These are phyloP conservation scores for Lasioglossum albipes DNA, from an alignment of 1,140 invertebrate genomes.

Conservation along the genomic window DNA sequence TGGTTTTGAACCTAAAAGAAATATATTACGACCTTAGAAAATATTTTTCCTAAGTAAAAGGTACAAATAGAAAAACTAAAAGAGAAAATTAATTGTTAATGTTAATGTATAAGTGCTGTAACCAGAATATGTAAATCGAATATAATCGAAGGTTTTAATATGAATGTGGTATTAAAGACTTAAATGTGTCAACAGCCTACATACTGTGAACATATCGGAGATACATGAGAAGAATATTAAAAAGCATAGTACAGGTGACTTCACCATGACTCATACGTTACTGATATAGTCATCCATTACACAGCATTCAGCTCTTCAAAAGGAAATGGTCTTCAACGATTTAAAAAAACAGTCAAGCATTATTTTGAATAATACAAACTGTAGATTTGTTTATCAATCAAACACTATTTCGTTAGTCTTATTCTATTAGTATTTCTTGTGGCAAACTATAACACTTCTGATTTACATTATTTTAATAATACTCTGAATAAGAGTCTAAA, in stretches of 20 bases:
- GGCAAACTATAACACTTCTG: background rate
- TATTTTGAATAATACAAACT: slow-evolving; percentile 3
- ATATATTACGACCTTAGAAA: background rate
- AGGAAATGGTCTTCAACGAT: slow-evolving; percentile 28
- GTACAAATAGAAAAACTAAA: background rate
- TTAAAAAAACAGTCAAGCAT: slow-evolving; percentile 17
- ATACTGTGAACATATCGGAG: slow-evolving; percentile 48
- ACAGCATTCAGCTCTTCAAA: slow-evolving; percentile 21
- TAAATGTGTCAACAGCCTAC: slow-evolving; percentile 42
- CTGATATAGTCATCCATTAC: slow-evolving; percentile 43
- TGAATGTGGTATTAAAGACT: slow-evolving; percentile 37
- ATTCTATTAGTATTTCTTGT: background rate
- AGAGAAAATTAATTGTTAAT: background rate
- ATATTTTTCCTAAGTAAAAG: slow-evolving; percentile 4
- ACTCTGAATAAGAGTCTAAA: background rate
- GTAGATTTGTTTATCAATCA: slow-evolving; percentile 2
- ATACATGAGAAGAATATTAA: slow-evolving; percentile 63
- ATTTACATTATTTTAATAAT: background rate
- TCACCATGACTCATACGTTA: slow-evolving; percentile 61
- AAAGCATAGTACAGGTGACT: slow-evolving; percentile 55
- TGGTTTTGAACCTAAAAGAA: slow-evolving; percentile 45
- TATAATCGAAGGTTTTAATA: slow-evolving; percentile 19
- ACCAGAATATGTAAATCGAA: background rate
- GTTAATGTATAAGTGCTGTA: background rate
- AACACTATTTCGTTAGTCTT: background rate